These are phyloP conservation scores for Agonopterix arenella DNA, from an alignment of 2,888 invertebrate species.

Conservation along the genomic window DNA sequence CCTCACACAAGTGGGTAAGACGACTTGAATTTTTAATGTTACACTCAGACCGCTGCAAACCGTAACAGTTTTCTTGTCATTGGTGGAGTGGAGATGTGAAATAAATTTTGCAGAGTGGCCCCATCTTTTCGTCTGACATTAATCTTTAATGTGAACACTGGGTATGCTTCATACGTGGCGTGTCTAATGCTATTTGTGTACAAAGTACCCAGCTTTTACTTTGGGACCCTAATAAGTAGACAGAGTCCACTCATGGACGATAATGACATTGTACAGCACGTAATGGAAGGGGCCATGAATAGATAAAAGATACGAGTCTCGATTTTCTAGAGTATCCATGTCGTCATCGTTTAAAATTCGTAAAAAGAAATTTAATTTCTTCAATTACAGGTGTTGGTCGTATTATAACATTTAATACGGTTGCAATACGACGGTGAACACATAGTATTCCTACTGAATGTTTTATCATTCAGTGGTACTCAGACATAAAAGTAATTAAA, in stretches of 20 bases:
- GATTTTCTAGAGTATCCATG: not conserved
- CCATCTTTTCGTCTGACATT: constrained; percentile 75
- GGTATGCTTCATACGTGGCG: constrained; percentile 69
- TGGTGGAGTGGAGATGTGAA: constrained; percentile 73
- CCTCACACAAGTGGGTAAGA: constrained; percentile 77
- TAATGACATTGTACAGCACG: constrained; percentile 13
- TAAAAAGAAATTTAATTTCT: constrained; percentile 3
- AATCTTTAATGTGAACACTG: constrained; percentile 70
- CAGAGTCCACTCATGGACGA: constrained; percentile 17
- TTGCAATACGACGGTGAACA: too few relatives aligned
- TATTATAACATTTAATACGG: too few relatives aligned
- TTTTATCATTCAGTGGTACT: not conserved
- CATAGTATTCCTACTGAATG: too few relatives aligned
- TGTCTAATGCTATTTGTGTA: constrained; percentile 63
- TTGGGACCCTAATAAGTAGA: constrained; percentile 21
- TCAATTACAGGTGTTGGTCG: too few relatives aligned
- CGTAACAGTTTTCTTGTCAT: constrained; percentile 78
- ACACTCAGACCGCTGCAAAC: constrained; percentile 77
- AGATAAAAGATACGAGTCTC: too few relatives aligned
- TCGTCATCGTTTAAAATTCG: not conserved
- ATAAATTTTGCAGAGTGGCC: constrained; percentile 78
- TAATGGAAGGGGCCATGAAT: too few relatives aligned
- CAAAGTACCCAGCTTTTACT: constrained; percentile 50
- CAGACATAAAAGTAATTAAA: constrained; percentile 5
- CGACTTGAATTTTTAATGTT: constrained; percentile 74